Evolutionary conservation across 1,140 invertebrate genomes (phyloP).

Genomic region (Stegodyphus dumicola): DNA sequence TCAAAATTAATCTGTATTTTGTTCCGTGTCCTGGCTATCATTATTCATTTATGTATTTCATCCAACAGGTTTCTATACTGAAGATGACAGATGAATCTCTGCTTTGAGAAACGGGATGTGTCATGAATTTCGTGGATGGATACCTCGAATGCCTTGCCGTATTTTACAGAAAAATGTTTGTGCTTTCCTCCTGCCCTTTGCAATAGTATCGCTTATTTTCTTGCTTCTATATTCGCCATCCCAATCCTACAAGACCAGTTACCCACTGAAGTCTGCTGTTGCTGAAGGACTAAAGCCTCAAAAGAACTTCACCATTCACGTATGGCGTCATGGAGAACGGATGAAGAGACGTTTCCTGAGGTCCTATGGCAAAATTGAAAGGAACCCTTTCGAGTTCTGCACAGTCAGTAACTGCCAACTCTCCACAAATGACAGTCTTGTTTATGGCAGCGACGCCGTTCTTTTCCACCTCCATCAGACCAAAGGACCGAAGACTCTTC

Average conservation of each 20-base stretch:
- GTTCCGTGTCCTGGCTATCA: too few species aligned
- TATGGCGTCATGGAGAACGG: constrained; percentile 63
- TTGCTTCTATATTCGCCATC: neutral
- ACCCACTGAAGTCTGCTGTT: neutral
- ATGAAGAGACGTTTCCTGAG: constrained; percentile 64
- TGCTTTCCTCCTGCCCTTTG: neutral
- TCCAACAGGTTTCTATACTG: neutral
- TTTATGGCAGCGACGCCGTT: constrained; percentile 71
- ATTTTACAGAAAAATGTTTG: neutral
- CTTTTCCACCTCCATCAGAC: constrained; percentile 73
- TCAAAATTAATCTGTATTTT: too few species aligned
- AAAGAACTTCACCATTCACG: constrained; percentile 63
- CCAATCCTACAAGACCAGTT: neutral
- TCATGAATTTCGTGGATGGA: constrained; percentile 14
- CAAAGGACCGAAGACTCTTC: constrained; percentile 62
- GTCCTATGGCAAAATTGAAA: constrained; percentile 52
- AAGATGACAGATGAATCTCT: neutral
- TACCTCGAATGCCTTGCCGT: neutral
- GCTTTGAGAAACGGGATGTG: constrained; percentile 9
- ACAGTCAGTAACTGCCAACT: constrained; percentile 72
- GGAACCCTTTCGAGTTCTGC: constrained; percentile 72
- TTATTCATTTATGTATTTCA: too few species aligned
- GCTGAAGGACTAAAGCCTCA: neutral
- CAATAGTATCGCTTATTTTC: neutral
- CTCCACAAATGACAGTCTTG: constrained; percentile 68